Evolutionary conservation across 1,140 invertebrate genomes (phyloP).

Genomic region (Ceratosolen solmsi): DNA sequence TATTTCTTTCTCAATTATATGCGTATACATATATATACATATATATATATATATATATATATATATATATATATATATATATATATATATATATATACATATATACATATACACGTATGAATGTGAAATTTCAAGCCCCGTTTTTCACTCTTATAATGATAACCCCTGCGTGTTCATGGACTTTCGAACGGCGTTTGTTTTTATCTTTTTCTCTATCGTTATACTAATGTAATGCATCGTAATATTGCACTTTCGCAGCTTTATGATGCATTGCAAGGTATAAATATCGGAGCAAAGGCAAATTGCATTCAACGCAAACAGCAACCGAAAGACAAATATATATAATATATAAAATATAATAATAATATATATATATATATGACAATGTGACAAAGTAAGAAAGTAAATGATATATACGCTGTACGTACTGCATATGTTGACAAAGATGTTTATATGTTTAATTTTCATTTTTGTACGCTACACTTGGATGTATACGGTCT

Average conservation of each 20-base stretch:
- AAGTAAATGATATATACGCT: constrained; percentile 53
- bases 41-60: neutral
- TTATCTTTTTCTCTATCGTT: constrained; percentile 30
- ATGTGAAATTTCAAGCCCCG: constrained; percentile 8
- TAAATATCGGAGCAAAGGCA: constrained; percentile 51
- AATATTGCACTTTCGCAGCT: constrained; percentile 16
- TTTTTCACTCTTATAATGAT: constrained; percentile 10
- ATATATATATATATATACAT: neutral
- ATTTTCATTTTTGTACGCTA: constrained; percentile 27
- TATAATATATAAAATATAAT: neutral
- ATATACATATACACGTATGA: neutral
- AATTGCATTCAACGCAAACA: constrained; percentile 56
- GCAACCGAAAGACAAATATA: constrained; percentile 53
- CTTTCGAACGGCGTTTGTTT: constrained; percentile 47
- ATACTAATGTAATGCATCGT: constrained; percentile 29
- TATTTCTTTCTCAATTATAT: neutral
- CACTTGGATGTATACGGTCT: constrained; percentile 29
- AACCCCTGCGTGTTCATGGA: constrained; percentile 43
- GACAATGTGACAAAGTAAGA: constrained; percentile 52
- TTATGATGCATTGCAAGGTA: constrained; percentile 22
- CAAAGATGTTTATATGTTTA: constrained; percentile 36
- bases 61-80: neutral
- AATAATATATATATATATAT: constrained; percentile 44
- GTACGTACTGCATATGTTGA: constrained; percentile 54
- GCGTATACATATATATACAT: neutral